A percentile compares a stretch with the other conserved stretches of the same genome.
Conservation (phyloP, 1,140 invertebrate genomes). For the Sycobia sp. region DNA sequence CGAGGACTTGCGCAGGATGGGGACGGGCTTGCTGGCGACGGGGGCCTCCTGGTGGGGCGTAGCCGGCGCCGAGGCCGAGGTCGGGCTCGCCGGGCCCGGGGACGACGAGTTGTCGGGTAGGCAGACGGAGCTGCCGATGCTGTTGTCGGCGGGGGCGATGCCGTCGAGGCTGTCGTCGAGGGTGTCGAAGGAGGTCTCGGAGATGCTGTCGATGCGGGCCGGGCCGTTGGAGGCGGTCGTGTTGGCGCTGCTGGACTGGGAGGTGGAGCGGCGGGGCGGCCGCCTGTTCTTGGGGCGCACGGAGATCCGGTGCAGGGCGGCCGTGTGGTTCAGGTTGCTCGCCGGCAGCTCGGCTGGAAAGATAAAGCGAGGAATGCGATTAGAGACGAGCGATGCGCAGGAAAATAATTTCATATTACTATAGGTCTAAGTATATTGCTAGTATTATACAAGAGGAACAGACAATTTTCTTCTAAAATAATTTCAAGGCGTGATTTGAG, state of each 20-base stretch:
- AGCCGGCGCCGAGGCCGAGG: background rate
- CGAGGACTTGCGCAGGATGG: constrained; percentile 53
- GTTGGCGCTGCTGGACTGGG: constrained; percentile 33
- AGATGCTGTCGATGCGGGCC: constrained; percentile 26
- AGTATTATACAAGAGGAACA: too few relatives aligned
- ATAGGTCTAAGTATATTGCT: too few relatives aligned
- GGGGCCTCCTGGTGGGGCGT: constrained; percentile 2
- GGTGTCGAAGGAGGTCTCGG: constrained; percentile 21
- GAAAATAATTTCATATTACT: too few relatives aligned
- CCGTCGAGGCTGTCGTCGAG: constrained; percentile 31
- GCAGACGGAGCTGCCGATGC: background rate
- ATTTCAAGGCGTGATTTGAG: too few relatives aligned
- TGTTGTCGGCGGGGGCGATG: background rate
- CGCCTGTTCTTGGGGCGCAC: constrained; percentile 58
- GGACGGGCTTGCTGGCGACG: constrained; percentile 37
- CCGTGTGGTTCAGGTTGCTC: constrained; percentile 53
- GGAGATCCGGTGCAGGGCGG: constrained; percentile 57
- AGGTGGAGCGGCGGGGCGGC: constrained; percentile 49
- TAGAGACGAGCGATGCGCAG: too few relatives aligned
- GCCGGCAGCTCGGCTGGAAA: constrained; percentile 51
- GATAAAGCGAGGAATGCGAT: background rate
- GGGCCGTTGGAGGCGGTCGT: constrained; percentile 25
- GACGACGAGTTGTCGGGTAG: background rate
- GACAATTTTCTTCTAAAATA: too few relatives aligned
- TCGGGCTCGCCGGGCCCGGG: background rate